phyloP scores from a whole-genome alignment of 2,113 vertebrate species.

The Misgurnus anguillicaudatus region DNA sequence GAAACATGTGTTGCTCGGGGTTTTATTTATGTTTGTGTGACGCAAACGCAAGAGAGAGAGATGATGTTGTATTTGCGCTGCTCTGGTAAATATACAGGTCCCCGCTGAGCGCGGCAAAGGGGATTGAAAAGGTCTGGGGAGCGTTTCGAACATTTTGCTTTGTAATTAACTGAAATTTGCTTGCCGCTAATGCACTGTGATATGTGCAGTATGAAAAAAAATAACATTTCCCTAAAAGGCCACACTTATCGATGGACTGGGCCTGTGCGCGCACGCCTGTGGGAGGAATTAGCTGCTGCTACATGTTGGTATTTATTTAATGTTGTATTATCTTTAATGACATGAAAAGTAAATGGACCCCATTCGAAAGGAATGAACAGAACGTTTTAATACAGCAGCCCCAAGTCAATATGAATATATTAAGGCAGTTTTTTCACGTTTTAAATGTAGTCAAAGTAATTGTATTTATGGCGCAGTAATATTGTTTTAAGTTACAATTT shows the following conservation, averaged over 20 bases:
- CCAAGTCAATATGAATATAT: slow-evolving; percentile 70
- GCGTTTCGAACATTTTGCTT: slow-evolving; percentile 73
- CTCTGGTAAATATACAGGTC: slow-evolving; percentile 64
- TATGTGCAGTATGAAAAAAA: slow-evolving; percentile 58
- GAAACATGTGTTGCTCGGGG: slow-evolving; percentile 61
- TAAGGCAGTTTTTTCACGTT: slow-evolving; percentile 65
- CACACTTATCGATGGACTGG: slow-evolving; percentile 65
- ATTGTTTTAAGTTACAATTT: slow-evolving; percentile 37
- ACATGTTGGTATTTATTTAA: slow-evolving; percentile 74
- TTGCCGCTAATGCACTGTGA: slow-evolving; percentile 69
- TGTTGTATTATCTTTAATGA: slow-evolving; percentile 76
- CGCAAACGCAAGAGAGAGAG: slow-evolving; percentile 39
- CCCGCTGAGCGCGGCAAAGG: slow-evolving; percentile 72
- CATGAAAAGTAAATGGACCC: slow-evolving; percentile 74
- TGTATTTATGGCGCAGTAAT: slow-evolving; percentile 70
- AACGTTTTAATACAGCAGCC: slow-evolving; percentile 62
- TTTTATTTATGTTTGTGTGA: slow-evolving; percentile 56
- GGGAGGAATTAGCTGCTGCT: slow-evolving; percentile 62
- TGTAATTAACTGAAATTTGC: slow-evolving; percentile 77
- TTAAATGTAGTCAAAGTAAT: slow-evolving; percentile 72
- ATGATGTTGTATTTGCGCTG: slow-evolving; percentile 54
- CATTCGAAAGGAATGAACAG: slow-evolving; percentile 71
- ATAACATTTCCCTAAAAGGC: slow-evolving; percentile 55
- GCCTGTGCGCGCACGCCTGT: slow-evolving; percentile 49
- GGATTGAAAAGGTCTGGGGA: slow-evolving; percentile 75